Evolutionary conservation across 2,797 vertebrate genomes (phyloP).

Genomic region (Emydoidea blandingii): DNA sequence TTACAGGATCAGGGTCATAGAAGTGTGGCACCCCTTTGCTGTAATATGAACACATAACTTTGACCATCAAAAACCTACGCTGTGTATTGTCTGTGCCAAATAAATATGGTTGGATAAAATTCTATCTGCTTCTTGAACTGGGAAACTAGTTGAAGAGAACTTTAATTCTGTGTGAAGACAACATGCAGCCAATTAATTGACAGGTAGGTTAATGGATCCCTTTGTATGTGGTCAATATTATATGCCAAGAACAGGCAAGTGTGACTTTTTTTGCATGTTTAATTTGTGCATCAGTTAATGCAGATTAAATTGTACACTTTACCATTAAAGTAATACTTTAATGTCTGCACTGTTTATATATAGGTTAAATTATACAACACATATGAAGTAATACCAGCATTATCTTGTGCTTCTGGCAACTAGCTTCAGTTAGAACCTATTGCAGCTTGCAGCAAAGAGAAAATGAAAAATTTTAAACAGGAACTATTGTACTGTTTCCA

Average conservation of each 20-base stretch:
- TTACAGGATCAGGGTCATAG: not conserved
- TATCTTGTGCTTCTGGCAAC: not conserved
- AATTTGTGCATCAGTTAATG: not conserved
- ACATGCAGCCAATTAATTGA: not conserved
- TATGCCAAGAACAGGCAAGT: not conserved
- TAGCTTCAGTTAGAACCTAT: not conserved
- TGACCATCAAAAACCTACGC: not conserved
- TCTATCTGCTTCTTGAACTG: not conserved
- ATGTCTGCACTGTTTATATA: not conserved
- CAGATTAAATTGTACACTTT: not conserved
- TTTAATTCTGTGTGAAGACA: not conserved
- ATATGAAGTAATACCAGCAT: not conserved
- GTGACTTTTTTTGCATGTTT: not conserved
- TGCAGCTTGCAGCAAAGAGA: not conserved
- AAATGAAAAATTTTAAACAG: not conserved
- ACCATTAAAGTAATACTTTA: not conserved
- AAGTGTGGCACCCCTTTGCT: not conserved
- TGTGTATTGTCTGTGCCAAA: not conserved
- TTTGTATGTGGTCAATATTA: not conserved
- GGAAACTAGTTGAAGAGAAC: not conserved
- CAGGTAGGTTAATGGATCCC: not conserved
- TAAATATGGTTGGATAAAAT: not conserved
- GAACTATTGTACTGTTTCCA: not conserved
- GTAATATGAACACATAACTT: not conserved
- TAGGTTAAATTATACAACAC: not conserved